Conservation (phyloP, 2,888 invertebrate genomes). For the Agriopis aurantiaria region DNA sequence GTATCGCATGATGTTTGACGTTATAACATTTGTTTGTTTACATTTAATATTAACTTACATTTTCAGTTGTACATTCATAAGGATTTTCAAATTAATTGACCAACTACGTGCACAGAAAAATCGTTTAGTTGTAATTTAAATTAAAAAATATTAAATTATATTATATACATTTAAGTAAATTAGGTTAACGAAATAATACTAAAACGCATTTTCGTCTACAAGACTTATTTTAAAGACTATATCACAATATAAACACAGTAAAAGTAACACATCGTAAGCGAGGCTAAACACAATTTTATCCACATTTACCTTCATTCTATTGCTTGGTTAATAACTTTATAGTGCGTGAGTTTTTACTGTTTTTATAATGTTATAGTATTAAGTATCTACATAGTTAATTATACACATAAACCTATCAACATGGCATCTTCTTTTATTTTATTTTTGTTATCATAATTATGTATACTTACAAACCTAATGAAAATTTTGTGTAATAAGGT, state of each 20-base stretch:
- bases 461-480: slow-evolving; percentile 15
- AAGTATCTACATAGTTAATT: slow-evolving; percentile 8
- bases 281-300: not conserved
- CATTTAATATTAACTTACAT: slow-evolving; percentile 9
- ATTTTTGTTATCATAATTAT: slow-evolving; percentile 15
- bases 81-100: slow-evolving; percentile 33
- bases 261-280: slow-evolving; percentile 54
- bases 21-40: not conserved
- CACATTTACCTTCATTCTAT: not conserved
- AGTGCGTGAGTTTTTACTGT: slow-evolving; percentile 47
- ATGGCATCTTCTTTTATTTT: slow-evolving; percentile 67
- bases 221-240: slow-evolving; percentile 6
- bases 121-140: slow-evolving; percentile 1
- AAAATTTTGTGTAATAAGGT: slow-evolving; percentile 6
- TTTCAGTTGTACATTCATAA: slow-evolving; percentile 23
- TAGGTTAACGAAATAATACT: slow-evolving; percentile 78
- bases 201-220: slow-evolving; percentile 78
- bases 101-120: slow-evolving; percentile 19
- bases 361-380: slow-evolving; percentile 44
- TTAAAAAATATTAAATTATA: not conserved
- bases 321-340: not conserved
- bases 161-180: slow-evolving; percentile 5
- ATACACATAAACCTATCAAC: slow-evolving; percentile 46
- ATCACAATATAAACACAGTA: slow-evolving; percentile 23
- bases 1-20: not conserved